Percentiles rank a stretch among this genome's conserved stretches.
These are phyloP conservation scores for Athripsodes cinereus DNA, from an alignment of 2,888 invertebrate genomes.

Conservation along the genomic window DNA sequence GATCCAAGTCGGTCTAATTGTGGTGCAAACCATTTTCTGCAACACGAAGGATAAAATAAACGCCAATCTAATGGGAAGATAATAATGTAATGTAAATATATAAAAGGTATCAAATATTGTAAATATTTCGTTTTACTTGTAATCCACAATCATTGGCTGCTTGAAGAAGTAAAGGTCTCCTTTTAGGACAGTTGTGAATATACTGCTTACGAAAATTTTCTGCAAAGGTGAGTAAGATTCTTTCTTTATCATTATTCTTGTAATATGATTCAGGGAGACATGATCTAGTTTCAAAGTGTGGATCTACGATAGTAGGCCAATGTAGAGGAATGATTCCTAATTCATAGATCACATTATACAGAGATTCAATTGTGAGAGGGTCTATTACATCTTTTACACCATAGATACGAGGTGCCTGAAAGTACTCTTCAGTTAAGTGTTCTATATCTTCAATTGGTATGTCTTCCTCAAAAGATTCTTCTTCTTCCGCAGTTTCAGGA, in stretches of 20 bases:
- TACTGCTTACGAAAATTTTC: constrained; percentile 75
- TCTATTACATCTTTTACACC: constrained; percentile 36
- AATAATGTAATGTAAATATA: neutral
- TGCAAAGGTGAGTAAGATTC: constrained; percentile 62
- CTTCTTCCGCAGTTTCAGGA: neutral
- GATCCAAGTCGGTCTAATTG: constrained; percentile 71
- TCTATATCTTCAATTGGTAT: constrained; percentile 9
- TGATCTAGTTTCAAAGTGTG: constrained; percentile 51
- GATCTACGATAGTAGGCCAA: constrained; percentile 54
- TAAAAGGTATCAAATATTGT: neutral
- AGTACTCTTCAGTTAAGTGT: constrained; percentile 4
- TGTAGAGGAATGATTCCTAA: constrained; percentile 57
- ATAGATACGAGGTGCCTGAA: constrained; percentile 37
- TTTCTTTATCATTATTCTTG: constrained; percentile 62
- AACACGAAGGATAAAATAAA: constrained; percentile 26
- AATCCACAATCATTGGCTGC: constrained; percentile 71
- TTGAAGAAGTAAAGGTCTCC: constrained; percentile 63
- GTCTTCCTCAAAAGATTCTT: neutral
- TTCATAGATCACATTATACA: constrained; percentile 55
- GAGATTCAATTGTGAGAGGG: constrained; percentile 44
- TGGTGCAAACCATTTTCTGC: constrained; percentile 86
- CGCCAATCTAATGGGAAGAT: too few species aligned
- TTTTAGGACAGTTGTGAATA: constrained; percentile 48
- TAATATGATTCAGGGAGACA: constrained; percentile 62
- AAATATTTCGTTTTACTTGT: constrained; percentile 48